Evolutionary conservation across 2,797 vertebrate genomes (phyloP).

Genomic region (Acestrorhynchus altus): DNA sequence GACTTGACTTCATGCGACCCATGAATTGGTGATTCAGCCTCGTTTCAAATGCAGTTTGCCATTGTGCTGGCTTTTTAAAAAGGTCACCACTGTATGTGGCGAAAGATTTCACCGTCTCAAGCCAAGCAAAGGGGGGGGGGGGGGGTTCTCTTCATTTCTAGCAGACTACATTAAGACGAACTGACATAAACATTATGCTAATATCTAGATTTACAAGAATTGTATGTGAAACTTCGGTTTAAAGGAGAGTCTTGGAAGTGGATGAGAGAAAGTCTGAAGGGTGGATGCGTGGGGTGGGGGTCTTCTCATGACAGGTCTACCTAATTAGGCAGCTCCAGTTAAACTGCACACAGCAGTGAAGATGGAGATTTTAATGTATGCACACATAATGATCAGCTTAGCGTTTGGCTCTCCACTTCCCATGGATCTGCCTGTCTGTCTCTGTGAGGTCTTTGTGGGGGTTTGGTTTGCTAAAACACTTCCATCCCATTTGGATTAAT

Average conservation of each 20-base stretch:
- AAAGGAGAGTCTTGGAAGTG: background rate
- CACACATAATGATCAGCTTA: constrained; percentile 76
- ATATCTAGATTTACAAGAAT: background rate
- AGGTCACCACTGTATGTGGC: background rate
- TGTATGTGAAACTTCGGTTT: background rate
- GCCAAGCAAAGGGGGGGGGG: background rate
- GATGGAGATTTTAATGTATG: constrained; percentile 70
- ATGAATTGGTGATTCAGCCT: background rate
- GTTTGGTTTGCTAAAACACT: constrained; percentile 38
- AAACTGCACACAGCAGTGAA: constrained; percentile 10
- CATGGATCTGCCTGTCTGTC: constrained; percentile 27
- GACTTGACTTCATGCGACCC: background rate
- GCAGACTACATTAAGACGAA: background rate
- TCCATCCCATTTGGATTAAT: constrained; percentile 30
- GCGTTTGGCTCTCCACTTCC: constrained; percentile 24
- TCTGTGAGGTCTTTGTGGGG: constrained; percentile 10
- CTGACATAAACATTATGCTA: background rate
- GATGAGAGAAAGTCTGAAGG: constrained; percentile 14
- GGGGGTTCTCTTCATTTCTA: background rate
- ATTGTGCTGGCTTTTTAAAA: background rate
- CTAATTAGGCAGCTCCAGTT: constrained; percentile 46
- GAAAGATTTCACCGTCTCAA: background rate
- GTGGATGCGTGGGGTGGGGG: background rate
- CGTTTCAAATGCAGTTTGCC: background rate
- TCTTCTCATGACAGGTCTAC: constrained; percentile 34